Evolutionary conservation across 2,113 vertebrate genomes (phyloP), one percentile per base, ranked within the genome.

Genomic region (Oreochromis tanganicae): DNA sequence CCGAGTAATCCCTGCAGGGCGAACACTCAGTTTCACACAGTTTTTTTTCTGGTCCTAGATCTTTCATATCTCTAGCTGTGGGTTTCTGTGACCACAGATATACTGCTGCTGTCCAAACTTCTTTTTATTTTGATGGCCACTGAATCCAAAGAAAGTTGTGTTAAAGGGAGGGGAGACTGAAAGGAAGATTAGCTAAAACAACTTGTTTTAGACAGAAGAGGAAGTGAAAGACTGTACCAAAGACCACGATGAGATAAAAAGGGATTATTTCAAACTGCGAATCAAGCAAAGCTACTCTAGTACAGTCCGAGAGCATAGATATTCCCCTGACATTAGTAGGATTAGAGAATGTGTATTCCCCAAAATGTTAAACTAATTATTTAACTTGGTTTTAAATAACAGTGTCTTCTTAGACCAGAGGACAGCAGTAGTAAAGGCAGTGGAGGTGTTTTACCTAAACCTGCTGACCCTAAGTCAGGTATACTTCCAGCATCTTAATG

Each of bases 391-490:
- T 12, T 14, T 8, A 78, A 73, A 73, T 68, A 68, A 27, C 46
- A 78, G 9, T 41, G 7, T 48, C 12, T 5, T 48, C 55, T 24
- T 14, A 52, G 32, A 82, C n/a, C 12, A 21, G 50, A 73, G 82
- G n/a, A 43, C 36, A 68, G 32, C 13, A 36, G 56, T 46, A 80
- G 50, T 63, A 73, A 57, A 48, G 41, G 55, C 43, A 34, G 34
- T 50, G 5, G 55, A 87, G 86, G 75, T 71, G 83, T 91, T 91
- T 75, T 41, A 55, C 85, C 50, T 38, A 87, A 89, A 34, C 27
- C 19, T 13, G 9, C 79, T 83, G 91, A 87, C 75, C 83, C n/a
- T 27, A 13, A 83, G 50, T 89, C 85, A 89, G 87, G 61, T 85
- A 63, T 78, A 61, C 50, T 78, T 57, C 38, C 38, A 57, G 38